Evolutionary conservation across 1,140 invertebrate genomes (phyloP).

Genomic region (Trichoplusia ni): DNA sequence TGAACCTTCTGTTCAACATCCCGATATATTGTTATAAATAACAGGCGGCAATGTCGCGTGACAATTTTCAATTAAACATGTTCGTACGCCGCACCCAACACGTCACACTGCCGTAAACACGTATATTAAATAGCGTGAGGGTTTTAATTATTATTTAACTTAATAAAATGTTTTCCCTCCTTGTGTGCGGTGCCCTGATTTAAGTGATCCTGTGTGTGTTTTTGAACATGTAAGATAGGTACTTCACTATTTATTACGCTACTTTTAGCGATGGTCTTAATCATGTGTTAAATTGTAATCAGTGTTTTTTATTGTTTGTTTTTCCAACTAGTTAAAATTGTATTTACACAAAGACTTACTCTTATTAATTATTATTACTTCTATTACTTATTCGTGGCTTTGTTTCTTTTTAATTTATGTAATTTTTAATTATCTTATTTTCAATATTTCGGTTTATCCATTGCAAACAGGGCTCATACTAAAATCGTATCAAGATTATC

Average conservation of each 20-base stretch:
- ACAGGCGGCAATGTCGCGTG: constrained; percentile 32
- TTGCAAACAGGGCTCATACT: too few species aligned
- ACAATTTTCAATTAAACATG: constrained; percentile 45
- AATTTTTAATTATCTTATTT: too few species aligned
- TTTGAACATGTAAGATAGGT: background rate
- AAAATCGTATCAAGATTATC: too few species aligned
- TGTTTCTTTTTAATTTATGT: too few species aligned
- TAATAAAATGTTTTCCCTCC: constrained; percentile 33
- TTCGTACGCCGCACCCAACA: constrained; percentile 28
- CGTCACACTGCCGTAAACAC: constrained; percentile 35
- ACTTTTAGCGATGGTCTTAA: too few species aligned
- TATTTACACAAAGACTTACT: too few species aligned
- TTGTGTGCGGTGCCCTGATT: constrained; percentile 26
- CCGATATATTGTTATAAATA: constrained; percentile 10
- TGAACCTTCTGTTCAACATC: background rate
- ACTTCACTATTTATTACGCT: background rate
- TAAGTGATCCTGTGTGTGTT: background rate
- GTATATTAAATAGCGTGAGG: constrained; percentile 37
- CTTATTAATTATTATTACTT: too few species aligned
- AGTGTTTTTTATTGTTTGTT: too few species aligned
- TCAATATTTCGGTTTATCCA: too few species aligned
- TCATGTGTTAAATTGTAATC: too few species aligned
- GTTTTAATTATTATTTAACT: constrained; percentile 35
- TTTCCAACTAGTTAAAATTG: too few species aligned
- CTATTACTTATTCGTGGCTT: too few species aligned